Conservation (phyloP, 2,113 vertebrate species). For the Egretta garzetta region DNA sequence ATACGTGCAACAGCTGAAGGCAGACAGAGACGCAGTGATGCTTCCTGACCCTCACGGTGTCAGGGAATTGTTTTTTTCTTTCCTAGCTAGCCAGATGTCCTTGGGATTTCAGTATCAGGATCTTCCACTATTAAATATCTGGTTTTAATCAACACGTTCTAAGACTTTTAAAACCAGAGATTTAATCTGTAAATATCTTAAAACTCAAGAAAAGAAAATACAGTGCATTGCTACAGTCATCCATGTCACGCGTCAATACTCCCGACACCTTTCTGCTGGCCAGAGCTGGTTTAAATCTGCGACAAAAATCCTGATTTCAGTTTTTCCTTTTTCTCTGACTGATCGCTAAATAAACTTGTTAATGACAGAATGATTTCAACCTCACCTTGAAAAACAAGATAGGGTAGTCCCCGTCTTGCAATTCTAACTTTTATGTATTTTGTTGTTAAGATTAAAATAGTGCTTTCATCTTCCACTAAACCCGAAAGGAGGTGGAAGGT, state of each 20-base stretch:
- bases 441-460: neutral
- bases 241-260: accelerated
- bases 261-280: neutral
- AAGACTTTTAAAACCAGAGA: neutral
- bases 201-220: neutral
- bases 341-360: neutral
- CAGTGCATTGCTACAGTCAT: neutral
- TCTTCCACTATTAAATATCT: neutral
- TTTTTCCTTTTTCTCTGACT: neutral
- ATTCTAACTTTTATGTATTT: neutral
- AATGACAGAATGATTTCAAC: neutral
- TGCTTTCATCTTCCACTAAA: neutral
- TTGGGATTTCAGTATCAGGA: neutral
- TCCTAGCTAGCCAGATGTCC: neutral
- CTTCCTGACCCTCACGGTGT: neutral
- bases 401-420: neutral
- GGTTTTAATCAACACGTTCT: neutral
- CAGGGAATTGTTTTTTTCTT: neutral
- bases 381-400: neutral
- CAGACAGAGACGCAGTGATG: neutral
- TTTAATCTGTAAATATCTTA: neutral
- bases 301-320: neutral
- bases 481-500: neutral
- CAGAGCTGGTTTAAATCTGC: neutral
- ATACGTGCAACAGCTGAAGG: neutral